A percentile compares a stretch with the other conserved stretches of the same genome.
phyloP scores from a whole-genome alignment of 2,888 invertebrate species.

The Apamea crenata region DNA sequence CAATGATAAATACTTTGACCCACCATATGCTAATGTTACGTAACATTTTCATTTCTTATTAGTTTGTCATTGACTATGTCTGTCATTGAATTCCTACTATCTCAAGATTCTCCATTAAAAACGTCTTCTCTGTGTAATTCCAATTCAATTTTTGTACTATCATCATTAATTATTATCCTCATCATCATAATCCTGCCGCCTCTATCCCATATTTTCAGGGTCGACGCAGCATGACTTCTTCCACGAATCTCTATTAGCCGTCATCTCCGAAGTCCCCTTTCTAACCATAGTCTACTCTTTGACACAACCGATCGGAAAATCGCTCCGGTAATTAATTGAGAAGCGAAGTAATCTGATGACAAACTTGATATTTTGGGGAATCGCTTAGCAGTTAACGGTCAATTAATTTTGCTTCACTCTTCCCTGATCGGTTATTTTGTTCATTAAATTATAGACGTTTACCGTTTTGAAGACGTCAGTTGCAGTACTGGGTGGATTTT shows the following conservation, averaged over 20 bases:
- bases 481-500: conserved; percentile 16
- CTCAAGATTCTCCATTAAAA: too few relatives aligned
- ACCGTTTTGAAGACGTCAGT: conserved; percentile 39
- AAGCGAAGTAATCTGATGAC: conserved; percentile 73
- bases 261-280: too few relatives aligned
- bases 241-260: too few relatives aligned
- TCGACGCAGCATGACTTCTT: too few relatives aligned
- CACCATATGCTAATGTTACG: not conserved
- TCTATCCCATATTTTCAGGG: too few relatives aligned
- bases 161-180: too few relatives aligned
- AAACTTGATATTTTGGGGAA: conserved; percentile 74
- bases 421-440: conserved; percentile 61
- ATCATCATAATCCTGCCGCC: too few relatives aligned
- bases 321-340: conserved; percentile 73
- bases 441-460: conserved; percentile 52
- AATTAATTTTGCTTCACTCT: conserved; percentile 74
- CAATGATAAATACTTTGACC: not conserved
- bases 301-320: conserved; percentile 72
- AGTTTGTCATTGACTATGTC: too few relatives aligned
- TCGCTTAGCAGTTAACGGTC: conserved; percentile 70
- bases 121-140: too few relatives aligned
- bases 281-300: conserved; percentile 55
- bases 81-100: too few relatives aligned
- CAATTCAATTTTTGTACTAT: too few relatives aligned
- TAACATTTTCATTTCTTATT: too few relatives aligned